These are phyloP conservation scores for Florisuga fusca DNA, from an alignment of 2,797 vertebrate species.

Conservation along the genomic window DNA sequence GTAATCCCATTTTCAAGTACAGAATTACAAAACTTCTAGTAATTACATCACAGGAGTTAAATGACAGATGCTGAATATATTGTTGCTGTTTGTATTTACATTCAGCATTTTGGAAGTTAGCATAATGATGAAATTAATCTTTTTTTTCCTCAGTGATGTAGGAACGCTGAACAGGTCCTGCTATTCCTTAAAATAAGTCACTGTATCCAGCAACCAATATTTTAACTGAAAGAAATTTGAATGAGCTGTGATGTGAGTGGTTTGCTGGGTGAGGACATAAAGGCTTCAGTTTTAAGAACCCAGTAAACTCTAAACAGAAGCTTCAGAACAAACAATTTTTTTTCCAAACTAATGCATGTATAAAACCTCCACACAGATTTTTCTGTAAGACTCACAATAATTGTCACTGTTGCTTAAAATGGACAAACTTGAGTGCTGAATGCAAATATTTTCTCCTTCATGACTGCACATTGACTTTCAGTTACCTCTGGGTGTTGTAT, in stretches of 20 bases:
- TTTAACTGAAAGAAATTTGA: constrained; percentile 14
- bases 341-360: background rate
- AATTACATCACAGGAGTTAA: background rate
- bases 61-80: background rate
- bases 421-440: background rate
- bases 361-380: background rate
- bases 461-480: background rate
- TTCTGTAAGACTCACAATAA: background rate
- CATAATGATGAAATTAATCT: background rate
- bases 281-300: constrained; percentile 29
- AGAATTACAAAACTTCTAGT: background rate
- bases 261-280: background rate
- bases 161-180: background rate
- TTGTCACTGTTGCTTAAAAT: background rate
- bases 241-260: constrained; percentile 9
- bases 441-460: background rate
- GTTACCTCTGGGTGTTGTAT: background rate
- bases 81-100: background rate
- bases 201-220: background rate
- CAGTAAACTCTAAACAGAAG: background rate
- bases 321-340: background rate
- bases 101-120: background rate
- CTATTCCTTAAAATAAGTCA: background rate
- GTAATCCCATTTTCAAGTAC: background rate
- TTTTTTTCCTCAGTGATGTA: background rate